Conservation (phyloP, 2,797 vertebrate genomes). For the Peromyscus attwateri region DNA sequence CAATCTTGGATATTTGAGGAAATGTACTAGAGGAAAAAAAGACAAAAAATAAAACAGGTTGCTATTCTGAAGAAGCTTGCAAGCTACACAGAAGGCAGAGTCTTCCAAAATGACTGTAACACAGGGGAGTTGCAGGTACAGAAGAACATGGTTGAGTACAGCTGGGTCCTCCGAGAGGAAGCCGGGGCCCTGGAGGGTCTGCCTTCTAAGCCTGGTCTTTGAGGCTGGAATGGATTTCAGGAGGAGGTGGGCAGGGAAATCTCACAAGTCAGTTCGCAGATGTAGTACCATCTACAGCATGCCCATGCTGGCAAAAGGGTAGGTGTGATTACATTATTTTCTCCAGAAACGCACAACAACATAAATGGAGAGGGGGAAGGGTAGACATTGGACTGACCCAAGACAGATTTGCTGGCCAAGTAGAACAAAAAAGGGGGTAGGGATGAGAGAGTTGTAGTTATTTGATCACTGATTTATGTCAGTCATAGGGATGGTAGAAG, state of each 20-base stretch:
- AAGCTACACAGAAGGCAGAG: not conserved
- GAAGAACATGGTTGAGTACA: not conserved
- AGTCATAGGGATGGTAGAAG: not conserved
- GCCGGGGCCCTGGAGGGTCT: accelerated
- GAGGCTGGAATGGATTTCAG: not conserved
- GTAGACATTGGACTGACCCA: not conserved
- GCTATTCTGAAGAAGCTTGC: not conserved
- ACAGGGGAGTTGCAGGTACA: accelerated
- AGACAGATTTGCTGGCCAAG: too few species aligned
- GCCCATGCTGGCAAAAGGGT: too few species aligned
- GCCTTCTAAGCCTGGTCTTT: not conserved
- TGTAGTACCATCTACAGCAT: not conserved
- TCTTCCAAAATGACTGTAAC: not conserved
- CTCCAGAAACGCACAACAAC: not conserved
- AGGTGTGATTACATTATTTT: not conserved
- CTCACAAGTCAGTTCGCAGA: not conserved
- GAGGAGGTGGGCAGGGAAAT: not conserved
- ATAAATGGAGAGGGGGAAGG: not conserved
- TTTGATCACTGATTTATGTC: not conserved
- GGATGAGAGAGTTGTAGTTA: not conserved
- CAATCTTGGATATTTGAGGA: conserved; percentile 5
- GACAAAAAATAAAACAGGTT: not conserved
- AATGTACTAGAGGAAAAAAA: not conserved
- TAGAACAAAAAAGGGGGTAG: not conserved
- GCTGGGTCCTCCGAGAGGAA: accelerated